Base-by-base conservation (phyloP, 92 coral and sea anemone genomes). In the Isaurus tuberculatus region DNA sequence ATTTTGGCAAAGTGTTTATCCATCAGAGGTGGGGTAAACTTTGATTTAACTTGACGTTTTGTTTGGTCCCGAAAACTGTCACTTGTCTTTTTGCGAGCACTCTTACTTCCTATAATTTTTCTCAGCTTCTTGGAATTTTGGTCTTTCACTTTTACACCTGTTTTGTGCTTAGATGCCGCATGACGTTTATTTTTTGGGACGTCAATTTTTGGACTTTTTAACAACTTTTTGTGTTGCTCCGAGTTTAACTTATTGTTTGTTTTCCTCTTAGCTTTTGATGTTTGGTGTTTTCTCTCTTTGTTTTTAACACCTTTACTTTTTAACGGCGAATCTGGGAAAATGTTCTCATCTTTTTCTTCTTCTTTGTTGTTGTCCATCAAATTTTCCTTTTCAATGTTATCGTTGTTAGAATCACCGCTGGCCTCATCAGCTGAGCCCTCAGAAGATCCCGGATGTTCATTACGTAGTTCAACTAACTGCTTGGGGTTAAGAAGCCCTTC, bases 1-100 rank as follows among this genome's bases (percentile, higher is more conserved):
- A 90, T 73, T 29, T 91, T 80, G 0, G 44, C 13, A 64, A 85
- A 94, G 5, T 89, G 92, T 48, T 91, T 94, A 83, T 93, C 92
- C 32, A 81, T 80, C 1, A 85, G 61, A 5, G 82, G 82, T 6
- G 82, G 70, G 23, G 14, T 36, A 26, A 23, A 58, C 57, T 16
- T 40, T 2, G 51, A n/a, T 26, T 57, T 55, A 25, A 6, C 4
- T 11, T 25, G 57, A 7, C 14, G 20, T 26, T 57, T 55, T 9
- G 9, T 10, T 11, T 25, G 57, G 4, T 22, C 33, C 40, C 55
- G 72, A n/a, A 55, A 10, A 32, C 32, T 44, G 23, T 10, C 48
- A 51, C 33, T 51, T 63, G 34, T 46, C 72, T 86, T 75, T 61
- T 83, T 72, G 40, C 65, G 30, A 65, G 31, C 0, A 40, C 51